These are phyloP conservation scores for Octopus sinensis DNA, from an alignment of 1,140 invertebrate genomes.

Conservation along the genomic window DNA sequence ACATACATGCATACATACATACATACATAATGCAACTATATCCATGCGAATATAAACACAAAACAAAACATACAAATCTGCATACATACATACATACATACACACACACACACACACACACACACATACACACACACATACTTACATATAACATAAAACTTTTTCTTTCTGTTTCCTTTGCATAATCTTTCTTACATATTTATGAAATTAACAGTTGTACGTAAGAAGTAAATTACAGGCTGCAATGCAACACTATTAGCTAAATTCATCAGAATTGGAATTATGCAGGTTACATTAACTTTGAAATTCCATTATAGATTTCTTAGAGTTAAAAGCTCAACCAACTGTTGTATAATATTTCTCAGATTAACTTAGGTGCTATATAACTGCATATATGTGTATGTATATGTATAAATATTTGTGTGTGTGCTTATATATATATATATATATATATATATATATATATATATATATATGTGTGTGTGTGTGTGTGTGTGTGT, in stretches of 20 bases:
- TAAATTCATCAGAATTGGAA: no score
- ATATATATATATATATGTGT: not conserved
- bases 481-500: not conserved
- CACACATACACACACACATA: not conserved
- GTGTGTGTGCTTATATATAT: not conserved
- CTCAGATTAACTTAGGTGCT: not conserved
- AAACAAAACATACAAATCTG: not conserved
- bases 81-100: not conserved
- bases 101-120: not conserved
- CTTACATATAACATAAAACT: not conserved
- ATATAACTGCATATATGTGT: not conserved
- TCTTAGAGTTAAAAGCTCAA: no score
- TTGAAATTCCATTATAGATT: no score
- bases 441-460: slow-evolving; percentile 5
- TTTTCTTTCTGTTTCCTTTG: no score
- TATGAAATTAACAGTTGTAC: no score
- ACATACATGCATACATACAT: not conserved
- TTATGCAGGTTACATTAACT: no score
- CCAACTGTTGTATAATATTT: no score
- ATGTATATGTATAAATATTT: not conserved
- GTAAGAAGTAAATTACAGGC: no score
- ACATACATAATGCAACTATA: not conserved
- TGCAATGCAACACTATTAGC: no score
- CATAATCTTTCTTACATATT: no score
- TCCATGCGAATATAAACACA: not conserved